Percentiles rank a stretch among this genome's conserved stretches.
phyloP scores from a whole-genome alignment of 2,797 vertebrate species.

The Buphagus erythrorhynchus region DNA sequence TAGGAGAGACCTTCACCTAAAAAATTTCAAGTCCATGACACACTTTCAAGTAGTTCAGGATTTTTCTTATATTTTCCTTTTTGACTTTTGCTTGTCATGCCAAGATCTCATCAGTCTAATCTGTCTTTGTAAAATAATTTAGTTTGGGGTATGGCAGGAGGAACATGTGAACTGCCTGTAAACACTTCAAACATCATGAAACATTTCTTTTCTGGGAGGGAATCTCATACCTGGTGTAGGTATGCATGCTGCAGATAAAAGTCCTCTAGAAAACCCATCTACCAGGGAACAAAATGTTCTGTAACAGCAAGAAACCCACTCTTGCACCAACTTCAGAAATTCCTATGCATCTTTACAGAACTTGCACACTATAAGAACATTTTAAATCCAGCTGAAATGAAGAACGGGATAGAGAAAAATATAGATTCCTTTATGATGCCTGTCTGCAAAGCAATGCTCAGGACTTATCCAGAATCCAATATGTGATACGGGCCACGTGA shows the following conservation, averaged over 20 bases:
- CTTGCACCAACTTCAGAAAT: background rate
- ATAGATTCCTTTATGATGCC: background rate
- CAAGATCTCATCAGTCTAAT: background rate
- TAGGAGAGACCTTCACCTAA: background rate
- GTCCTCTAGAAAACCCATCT: background rate
- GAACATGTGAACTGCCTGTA: background rate
- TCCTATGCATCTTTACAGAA: background rate
- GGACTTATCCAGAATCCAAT: background rate
- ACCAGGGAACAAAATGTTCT: background rate
- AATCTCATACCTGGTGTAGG: background rate
- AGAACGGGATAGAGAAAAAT: background rate
- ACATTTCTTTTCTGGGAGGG: background rate
- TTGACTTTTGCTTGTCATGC: background rate
- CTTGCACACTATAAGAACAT: background rate
- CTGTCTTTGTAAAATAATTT: background rate
- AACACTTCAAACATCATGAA: background rate
- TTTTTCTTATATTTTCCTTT: background rate
- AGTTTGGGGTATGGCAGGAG: background rate
- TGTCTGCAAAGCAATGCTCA: background rate
- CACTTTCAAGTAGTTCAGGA: background rate
- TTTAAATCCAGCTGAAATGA: background rate
- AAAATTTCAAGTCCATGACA: background rate
- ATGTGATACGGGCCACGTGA: rapidly evolving
- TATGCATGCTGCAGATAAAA: background rate
- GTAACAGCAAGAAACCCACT: background rate